Percentiles rank a stretch among this genome's conserved stretches.
Evolutionary conservation across 2,797 vertebrate genomes (phyloP).

Genomic region (Petrocephalus schoutedeni): DNA sequence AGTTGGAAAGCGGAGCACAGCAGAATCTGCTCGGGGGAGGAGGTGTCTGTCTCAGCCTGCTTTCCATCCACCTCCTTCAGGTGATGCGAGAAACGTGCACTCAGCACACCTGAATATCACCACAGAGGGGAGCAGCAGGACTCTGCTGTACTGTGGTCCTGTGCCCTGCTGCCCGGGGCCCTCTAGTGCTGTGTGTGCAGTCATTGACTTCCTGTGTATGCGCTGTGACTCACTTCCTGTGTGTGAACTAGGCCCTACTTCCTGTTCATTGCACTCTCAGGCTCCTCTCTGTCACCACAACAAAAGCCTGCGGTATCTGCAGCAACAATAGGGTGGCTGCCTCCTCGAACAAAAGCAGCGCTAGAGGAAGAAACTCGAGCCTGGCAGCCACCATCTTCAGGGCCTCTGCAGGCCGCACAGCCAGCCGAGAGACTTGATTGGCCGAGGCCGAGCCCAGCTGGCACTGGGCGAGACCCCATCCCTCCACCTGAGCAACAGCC

Average conservation of each 20-base stretch:
- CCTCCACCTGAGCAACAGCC: not conserved
- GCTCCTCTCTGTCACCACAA: constrained; percentile 57
- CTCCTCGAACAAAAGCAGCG: not conserved
- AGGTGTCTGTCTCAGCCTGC: not conserved
- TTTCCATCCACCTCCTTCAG: not conserved
- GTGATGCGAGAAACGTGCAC: not conserved
- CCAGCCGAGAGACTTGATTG: not conserved
- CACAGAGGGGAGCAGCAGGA: not conserved
- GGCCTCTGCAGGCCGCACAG: not conserved
- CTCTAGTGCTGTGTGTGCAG: not conserved
- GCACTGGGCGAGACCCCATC: not conserved
- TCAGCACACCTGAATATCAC: not conserved
- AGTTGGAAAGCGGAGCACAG: not conserved
- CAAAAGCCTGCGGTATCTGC: constrained; percentile 37
- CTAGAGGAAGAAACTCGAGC: not conserved
- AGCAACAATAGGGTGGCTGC: constrained; percentile 24
- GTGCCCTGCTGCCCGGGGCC: not conserved
- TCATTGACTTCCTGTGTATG: not conserved
- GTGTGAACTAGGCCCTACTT: constrained; percentile 53
- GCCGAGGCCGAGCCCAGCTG: not conserved
- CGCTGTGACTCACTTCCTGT: constrained; percentile 52
- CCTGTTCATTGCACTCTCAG: constrained; percentile 51
- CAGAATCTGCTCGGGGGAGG: not conserved
- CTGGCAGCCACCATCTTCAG: not conserved
- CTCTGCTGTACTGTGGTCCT: not conserved